Evolutionary conservation across 2,888 invertebrate genomes (phyloP).

Genomic region (Epinotia nisella): DNA sequence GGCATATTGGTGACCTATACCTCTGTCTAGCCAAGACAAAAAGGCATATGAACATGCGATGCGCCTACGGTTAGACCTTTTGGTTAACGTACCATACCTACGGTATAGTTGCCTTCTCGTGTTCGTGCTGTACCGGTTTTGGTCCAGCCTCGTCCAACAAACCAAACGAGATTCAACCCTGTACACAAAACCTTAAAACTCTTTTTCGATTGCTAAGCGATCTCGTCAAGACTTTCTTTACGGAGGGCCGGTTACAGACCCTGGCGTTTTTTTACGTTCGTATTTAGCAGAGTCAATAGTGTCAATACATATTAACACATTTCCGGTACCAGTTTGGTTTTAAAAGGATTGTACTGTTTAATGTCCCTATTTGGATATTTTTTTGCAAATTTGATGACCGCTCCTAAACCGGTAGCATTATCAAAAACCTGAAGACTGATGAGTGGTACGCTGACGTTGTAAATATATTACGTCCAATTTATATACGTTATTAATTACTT

Average conservation of each 20-base stretch:
- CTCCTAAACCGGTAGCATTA: neutral
- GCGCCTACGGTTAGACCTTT: neutral
- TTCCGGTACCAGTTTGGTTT: constrained; percentile 44
- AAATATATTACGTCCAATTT: neutral
- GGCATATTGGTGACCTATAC: constrained; percentile 73
- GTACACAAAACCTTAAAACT: constrained; percentile 52
- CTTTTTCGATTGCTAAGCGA: constrained; percentile 52
- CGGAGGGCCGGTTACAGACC: constrained; percentile 55
- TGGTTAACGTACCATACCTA: too few species aligned
- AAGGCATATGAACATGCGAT: constrained; percentile 18
- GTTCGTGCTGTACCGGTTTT: constrained; percentile 79
- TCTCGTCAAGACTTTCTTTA: constrained; percentile 63
- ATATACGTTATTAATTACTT: too few species aligned
- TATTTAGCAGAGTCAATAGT: constrained; percentile 52
- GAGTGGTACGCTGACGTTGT: neutral
- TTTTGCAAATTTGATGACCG: constrained; percentile 23
- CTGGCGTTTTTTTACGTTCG: constrained; percentile 53
- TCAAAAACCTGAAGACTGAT: constrained; percentile 3
- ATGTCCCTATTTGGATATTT: constrained; percentile 31
- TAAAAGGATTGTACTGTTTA: constrained; percentile 42
- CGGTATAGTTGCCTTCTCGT: constrained; percentile 52
- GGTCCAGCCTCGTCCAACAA: constrained; percentile 51
- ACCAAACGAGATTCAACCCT: constrained; percentile 58
- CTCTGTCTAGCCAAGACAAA: constrained; percentile 5
- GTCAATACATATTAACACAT: constrained; percentile 48